Base-by-base conservation (phyloP, 1,140 invertebrate species). In the Zaprionus vittiger region DNA sequence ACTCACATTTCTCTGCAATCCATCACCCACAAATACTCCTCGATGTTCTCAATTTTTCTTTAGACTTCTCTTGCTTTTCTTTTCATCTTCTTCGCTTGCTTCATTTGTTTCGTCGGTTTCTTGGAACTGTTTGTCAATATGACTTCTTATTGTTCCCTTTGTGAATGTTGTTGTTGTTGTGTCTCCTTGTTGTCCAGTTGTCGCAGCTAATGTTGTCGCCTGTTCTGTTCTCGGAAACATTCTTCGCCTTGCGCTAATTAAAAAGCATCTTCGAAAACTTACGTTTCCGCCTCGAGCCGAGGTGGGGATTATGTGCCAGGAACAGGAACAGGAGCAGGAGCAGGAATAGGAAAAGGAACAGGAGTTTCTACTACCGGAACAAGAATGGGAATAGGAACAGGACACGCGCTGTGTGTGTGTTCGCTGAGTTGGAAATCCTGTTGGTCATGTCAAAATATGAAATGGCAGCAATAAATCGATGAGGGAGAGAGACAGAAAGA, bases 201-300 rank as follows among this genome's bases (percentile, higher is more conserved):
- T 52, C 22, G 22, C 54, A 60, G 61, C 55, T 17, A 66, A 72
- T 80, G 68, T 61, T 83, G 71, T 72, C 55, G 41, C 72, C 67
- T 11, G 31, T 34, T 34, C 9, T 34, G 31, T 34, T 62, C 73
- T 76, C 62, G 66, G 77, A 74, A 67, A 22, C 31, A 55, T 61
- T 41, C 56, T 60, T 66, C 14, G 52, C 31, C 34, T 65, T 56
- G 70, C 63, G 82, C 81, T 83, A 83, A 83, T 83, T 83, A 83
- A 83, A 85, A 81, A 74, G 63, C 81, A 73, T 81, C 81, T 83
- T 84, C 54, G 79, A 52, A 55, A 60, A 37, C 34, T 28, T 28
- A 28, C 28, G 61, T 62, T 54, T 57, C 57, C 47, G 34, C 38
- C 31, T 11, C 4, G 31, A 34, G 37, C 28, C 0, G 38, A 6